A percentile compares a stretch with the other conserved stretches of the same genome.
Conservation (phyloP, 2,113 vertebrate species). For the Etheostoma spectabile region DNA sequence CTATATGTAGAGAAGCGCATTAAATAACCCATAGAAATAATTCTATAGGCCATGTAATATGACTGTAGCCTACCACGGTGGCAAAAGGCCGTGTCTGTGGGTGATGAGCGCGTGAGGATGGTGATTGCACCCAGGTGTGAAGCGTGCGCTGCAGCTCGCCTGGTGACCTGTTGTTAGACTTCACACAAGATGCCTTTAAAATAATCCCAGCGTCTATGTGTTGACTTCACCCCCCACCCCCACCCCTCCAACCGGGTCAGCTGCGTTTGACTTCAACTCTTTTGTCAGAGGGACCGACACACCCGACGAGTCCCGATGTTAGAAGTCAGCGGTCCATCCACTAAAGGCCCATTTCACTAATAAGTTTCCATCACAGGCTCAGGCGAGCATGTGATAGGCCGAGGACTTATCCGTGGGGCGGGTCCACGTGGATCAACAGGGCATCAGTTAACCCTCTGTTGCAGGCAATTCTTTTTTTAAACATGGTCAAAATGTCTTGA, state of each 20-base stretch:
- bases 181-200: slow-evolving; percentile 30
- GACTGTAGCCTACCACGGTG: background rate
- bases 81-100: slow-evolving; percentile 6
- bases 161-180: slow-evolving; percentile 41
- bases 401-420: slow-evolving; percentile 47
- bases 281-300: slow-evolving; percentile 47
- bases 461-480: too few species aligned
- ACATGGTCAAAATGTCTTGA: too few species aligned
- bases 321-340: slow-evolving; percentile 32
- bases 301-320: slow-evolving; percentile 48
- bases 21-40: background rate
- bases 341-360: slow-evolving; percentile 35
- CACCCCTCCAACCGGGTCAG: background rate
- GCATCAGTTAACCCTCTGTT: too few species aligned
- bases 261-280: background rate
- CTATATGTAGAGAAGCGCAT: background rate
- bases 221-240: background rate
- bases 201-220: slow-evolving; percentile 13
- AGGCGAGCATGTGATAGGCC: slow-evolving; percentile 22
- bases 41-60: too few species aligned
- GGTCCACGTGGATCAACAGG: slow-evolving; percentile 19
- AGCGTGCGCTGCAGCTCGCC: slow-evolving; percentile 70
- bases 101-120: slow-evolving; percentile 51
- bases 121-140: slow-evolving; percentile 63
- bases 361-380: slow-evolving; percentile 54